phyloP scores from a whole-genome alignment of 2,797 vertebrate species.

The Mus spretus region DNA sequence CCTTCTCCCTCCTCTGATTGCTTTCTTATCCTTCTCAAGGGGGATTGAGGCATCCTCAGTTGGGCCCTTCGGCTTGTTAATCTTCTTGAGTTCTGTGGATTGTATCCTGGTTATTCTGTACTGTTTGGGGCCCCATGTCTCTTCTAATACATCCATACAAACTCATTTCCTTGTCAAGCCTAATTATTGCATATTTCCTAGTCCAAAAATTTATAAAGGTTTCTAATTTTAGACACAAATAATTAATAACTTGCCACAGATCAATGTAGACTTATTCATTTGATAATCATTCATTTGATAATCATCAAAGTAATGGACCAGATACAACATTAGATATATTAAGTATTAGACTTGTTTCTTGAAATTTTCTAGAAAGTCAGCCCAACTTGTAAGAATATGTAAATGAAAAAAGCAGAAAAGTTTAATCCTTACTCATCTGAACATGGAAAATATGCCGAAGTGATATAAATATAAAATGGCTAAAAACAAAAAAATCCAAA shows the following conservation, averaged over 20 bases:
- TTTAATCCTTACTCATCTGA: neutral
- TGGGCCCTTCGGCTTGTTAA: no score
- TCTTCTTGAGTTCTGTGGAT: no score
- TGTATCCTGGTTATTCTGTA: no score
- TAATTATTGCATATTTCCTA: neutral
- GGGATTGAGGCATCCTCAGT: no score
- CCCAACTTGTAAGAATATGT: neutral
- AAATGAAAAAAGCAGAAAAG: neutral
- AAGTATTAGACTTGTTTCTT: conserved; percentile 3
- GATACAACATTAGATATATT: neutral
- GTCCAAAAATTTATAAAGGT: neutral
- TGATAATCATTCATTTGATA: neutral
- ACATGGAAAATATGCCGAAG: neutral
- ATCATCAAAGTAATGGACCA: neutral
- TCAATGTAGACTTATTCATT: neutral
- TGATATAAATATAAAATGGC: neutral
- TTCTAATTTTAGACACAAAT: neutral
- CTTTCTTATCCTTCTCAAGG: no score
- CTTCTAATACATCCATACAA: neutral
- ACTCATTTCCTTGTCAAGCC: neutral
- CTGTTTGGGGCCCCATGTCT: neutral
- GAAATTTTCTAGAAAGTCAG: neutral
- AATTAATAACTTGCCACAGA: neutral
- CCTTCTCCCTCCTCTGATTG: no score
- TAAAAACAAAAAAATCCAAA: neutral